These are phyloP conservation scores for Threskiornis aethiopicus DNA, from an alignment of 2,797 vertebrate genomes.

Conservation along the genomic window DNA sequence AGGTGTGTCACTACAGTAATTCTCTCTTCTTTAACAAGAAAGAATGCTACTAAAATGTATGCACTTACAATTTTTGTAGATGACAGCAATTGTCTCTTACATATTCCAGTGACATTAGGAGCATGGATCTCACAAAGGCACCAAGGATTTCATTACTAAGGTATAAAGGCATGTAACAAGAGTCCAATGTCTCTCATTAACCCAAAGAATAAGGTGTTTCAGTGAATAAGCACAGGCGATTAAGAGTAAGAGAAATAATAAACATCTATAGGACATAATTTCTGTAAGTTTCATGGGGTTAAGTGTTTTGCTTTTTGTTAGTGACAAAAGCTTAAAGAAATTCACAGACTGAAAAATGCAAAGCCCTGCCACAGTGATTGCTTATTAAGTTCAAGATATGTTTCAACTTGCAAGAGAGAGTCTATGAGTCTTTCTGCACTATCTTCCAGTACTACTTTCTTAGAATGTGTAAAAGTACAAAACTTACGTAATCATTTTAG, in stretches of 20 bases:
- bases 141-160: neutral
- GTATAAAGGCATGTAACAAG: neutral
- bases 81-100: neutral
- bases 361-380: neutral
- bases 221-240: neutral
- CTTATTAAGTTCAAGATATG: neutral
- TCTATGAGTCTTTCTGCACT: neutral
- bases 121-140: neutral
- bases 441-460: neutral
- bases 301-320: neutral
- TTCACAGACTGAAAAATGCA: neutral
- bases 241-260: neutral
- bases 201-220: neutral
- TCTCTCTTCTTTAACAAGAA: constrained; percentile 1
- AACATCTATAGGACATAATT: neutral
- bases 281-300: neutral
- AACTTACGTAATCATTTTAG: neutral
- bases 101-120: neutral
- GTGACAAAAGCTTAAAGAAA: neutral
- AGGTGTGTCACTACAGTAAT: neutral
- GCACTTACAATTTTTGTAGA: neutral
- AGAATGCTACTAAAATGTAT: neutral
- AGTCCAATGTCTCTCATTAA: neutral
- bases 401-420: neutral
- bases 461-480: neutral